Evolutionary conservation across 64 coral and sea anemone species (phyloP), one percentile per base, ranked within the genome.

Genomic region (Actinia equina): DNA sequence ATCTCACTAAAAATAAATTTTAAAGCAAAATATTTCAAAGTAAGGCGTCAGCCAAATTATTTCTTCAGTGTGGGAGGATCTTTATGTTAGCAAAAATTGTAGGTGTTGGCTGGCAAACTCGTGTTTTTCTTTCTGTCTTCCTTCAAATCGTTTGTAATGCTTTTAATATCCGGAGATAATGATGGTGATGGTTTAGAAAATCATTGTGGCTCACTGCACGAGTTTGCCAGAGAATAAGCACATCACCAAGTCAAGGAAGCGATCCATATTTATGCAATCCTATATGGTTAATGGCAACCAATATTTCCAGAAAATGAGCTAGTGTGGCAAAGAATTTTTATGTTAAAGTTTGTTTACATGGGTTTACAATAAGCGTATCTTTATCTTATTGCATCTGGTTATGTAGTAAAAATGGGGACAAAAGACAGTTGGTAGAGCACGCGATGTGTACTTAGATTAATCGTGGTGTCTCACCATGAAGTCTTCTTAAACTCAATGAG

Each of bases 81-180:
- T 81, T 81, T 44, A 52, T 81, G 13, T 43, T 20, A 20, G 49
- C 78, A 49, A 49, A 51, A 81, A 52, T 81, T 17, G 49, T 49
- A 81, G 78, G 78, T 81, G 78, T 81, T 81, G 78, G 78, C 78
- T 81, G 13, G 69, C 23, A 74, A 74, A 74, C 69, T 74, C 69
- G 25, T 74, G 69, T 74, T 74, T 74, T 74, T 30, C 69, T 74
- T 15, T 27, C 26, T 74, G 15, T 15, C n/a, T 30, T 14, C 69
- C 26, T 74, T 14, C 69, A 74, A 0, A 37, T 74, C 69, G 7
- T 30, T 74, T 14, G 6, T 30, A 74, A 74, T 37, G 4, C 26
- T 74, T 14, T 74, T 12, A 74, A 41, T 74, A 74, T 74, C n/a
- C 69, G 26, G 69, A 16, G 69, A 41, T 30, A 3, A 1, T 17